Conservation (phyloP, 2,113 vertebrate species). For the Helogale parvula region DNA sequence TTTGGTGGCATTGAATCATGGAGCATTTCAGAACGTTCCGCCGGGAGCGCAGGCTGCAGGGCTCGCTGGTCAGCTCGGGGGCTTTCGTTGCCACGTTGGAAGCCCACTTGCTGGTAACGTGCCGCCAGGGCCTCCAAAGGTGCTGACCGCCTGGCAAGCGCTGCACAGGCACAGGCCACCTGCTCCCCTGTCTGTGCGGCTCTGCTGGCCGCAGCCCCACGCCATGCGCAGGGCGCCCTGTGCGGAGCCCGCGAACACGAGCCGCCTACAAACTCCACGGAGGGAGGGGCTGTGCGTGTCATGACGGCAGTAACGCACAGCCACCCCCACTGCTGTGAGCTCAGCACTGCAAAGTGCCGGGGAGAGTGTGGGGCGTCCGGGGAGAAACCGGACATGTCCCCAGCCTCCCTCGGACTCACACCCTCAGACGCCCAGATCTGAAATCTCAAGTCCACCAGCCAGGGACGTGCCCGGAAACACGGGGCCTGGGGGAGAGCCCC, state of each 20-base stretch:
- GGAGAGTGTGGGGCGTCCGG: accelerated
- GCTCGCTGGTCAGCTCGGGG: not conserved
- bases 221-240: not conserved
- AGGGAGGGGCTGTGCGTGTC: accelerated
- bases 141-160: not conserved
- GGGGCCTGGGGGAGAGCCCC: not conserved
- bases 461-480: accelerated
- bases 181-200: not conserved
- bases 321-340: not conserved
- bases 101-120: not conserved
- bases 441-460: not conserved
- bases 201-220: accelerated
- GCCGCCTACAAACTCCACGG: not conserved
- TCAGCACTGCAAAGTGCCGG: accelerated
- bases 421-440: not conserved
- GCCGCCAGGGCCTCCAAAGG: not conserved
- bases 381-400: not conserved
- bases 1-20: constrained; percentile 11
- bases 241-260: accelerated
- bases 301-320: accelerated
- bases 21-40: constrained; percentile 32
- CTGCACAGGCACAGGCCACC: not conserved
- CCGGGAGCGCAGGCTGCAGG: constrained; percentile 32
- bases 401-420: not conserved
- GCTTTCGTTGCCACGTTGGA: not conserved